Evolutionary conservation across 1,140 invertebrate genomes (phyloP).

Genomic region (Drosophila varians): DNA sequence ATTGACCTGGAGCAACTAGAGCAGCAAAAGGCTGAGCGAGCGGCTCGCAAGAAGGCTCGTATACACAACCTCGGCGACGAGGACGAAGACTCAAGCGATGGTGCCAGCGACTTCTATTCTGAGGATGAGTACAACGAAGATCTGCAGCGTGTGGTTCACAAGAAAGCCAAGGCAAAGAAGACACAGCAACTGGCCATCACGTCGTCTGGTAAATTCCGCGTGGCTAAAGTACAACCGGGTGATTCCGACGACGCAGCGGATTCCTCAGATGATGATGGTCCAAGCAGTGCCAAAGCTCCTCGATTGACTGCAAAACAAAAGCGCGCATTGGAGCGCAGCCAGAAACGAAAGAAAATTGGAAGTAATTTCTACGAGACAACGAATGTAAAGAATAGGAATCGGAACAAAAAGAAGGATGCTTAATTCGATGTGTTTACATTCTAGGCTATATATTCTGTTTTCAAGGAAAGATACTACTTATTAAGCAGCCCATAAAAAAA

Average conservation of each 20-base stretch:
- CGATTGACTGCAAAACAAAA: slow-evolving; percentile 91
- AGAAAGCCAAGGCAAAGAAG: slow-evolving; percentile 83
- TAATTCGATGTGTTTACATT: slow-evolving; percentile 40
- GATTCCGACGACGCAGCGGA: slow-evolving; percentile 57
- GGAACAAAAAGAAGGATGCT: slow-evolving; percentile 76
- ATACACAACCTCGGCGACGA: slow-evolving; percentile 69
- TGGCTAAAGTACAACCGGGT: slow-evolving; percentile 66
- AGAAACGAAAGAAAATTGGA: slow-evolving; percentile 93
- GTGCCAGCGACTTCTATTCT: slow-evolving; percentile 87
- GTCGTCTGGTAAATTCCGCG: slow-evolving; percentile 86
- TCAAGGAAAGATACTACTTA: no score
- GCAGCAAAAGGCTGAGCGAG: slow-evolving; percentile 84
- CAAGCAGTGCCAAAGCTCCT: slow-evolving; percentile 53
- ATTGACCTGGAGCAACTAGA: slow-evolving; percentile 85
- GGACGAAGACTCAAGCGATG: slow-evolving; percentile 83
- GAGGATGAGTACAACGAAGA: slow-evolving; percentile 85
- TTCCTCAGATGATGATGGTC: slow-evolving; percentile 83
- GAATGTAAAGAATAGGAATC: slow-evolving; percentile 93
- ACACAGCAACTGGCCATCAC: slow-evolving; percentile 83
- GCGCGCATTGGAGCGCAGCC: slow-evolving; percentile 89
- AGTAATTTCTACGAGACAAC: slow-evolving; percentile 96
- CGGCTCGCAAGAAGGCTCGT: slow-evolving; percentile 72
- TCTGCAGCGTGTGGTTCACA: slow-evolving; percentile 79
- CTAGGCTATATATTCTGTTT: slow-evolving; percentile 7
- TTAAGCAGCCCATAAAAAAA: slow-evolving; percentile 15